Evolutionary conservation across 1,140 invertebrate genomes (phyloP).

Genomic region (Halesus radiatus): DNA sequence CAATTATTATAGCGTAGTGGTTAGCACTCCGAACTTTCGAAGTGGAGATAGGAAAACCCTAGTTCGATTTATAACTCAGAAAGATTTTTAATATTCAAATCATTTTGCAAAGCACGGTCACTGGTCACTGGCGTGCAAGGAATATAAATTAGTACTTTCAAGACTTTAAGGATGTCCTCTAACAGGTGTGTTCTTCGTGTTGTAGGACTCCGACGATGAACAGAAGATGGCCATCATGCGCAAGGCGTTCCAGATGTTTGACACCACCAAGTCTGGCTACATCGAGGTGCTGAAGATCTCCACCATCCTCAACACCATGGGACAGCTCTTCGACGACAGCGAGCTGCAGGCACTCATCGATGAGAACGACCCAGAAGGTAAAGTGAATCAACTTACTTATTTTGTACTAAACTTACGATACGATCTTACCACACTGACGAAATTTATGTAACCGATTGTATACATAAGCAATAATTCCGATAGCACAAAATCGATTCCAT

Average conservation of each 20-base stretch:
- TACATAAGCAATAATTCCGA: no score
- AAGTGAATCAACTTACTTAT: no score
- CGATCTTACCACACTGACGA: no score
- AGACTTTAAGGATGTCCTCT: background rate
- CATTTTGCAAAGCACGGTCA: background rate
- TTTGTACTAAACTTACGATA: no score
- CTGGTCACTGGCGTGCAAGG: background rate
- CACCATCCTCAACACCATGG: conserved; percentile 94
- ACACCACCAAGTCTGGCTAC: conserved; percentile 90
- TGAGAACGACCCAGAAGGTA: conserved; percentile 88
- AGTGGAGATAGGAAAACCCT: no score
- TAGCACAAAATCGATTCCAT: no score
- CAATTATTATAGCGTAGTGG: no score
- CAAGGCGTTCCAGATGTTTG: conserved; percentile 96
- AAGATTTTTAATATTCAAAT: no score
- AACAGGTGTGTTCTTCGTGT: conserved; percentile 49
- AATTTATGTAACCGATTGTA: no score
- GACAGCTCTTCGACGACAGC: conserved; percentile 90
- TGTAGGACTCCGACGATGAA: conserved; percentile 79
- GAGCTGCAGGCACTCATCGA: conserved; percentile 87
- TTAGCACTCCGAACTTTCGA: no score
- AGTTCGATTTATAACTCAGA: no score
- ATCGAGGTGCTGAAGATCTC: conserved; percentile 92
- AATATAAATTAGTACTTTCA: no score
- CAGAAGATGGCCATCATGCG: conserved; percentile 90